A percentile compares a stretch with the other conserved stretches of the same genome.
These are phyloP conservation scores for Brachynemurus nebulosus DNA, from an alignment of 2,888 invertebrate genomes.

Conservation along the genomic window DNA sequence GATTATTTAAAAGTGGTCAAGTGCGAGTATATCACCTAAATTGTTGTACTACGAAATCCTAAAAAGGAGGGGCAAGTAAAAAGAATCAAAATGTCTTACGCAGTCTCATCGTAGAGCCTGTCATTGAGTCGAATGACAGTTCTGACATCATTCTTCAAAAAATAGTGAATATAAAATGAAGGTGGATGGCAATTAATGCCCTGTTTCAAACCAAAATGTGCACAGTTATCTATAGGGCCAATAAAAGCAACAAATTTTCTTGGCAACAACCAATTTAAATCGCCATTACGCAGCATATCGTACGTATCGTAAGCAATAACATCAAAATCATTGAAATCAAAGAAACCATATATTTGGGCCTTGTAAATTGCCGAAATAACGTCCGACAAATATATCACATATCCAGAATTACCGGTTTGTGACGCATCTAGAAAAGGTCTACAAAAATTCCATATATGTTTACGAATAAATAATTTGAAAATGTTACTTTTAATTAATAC, in stretches of 20 bases:
- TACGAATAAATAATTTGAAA: too few species aligned
- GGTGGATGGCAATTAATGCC: conserved; percentile 42
- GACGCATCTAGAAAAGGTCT: conserved; percentile 68
- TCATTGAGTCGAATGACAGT: conserved; percentile 76
- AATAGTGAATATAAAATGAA: conserved; percentile 76
- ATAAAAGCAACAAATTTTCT: conserved; percentile 76
- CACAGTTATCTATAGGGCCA: conserved; percentile 49
- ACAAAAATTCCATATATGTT: too few species aligned
- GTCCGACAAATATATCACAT: conserved; percentile 55
- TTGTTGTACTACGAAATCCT: too few species aligned
- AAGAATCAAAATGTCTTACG: conserved; percentile 32
- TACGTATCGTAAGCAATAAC: conserved; percentile 69
- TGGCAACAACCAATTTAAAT: conserved; percentile 82
- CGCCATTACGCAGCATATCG: conserved; percentile 71
- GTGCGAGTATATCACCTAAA: too few species aligned
- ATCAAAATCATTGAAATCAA: conserved; percentile 73
- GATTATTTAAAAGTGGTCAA: too few species aligned
- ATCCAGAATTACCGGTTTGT: conserved; percentile 50
- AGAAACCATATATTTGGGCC: conserved; percentile 58
- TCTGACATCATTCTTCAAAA: conserved; percentile 62
- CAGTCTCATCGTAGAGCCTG: conserved; percentile 59
- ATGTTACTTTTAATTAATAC: too few species aligned
- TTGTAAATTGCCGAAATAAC: conserved; percentile 52
- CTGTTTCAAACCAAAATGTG: conserved; percentile 32
- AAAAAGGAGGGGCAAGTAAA: too few species aligned